Evolutionary conservation across 2,888 invertebrate species (phyloP), one percentile per base, ranked within the genome.

Genomic region (Zelleria hepariella): DNA sequence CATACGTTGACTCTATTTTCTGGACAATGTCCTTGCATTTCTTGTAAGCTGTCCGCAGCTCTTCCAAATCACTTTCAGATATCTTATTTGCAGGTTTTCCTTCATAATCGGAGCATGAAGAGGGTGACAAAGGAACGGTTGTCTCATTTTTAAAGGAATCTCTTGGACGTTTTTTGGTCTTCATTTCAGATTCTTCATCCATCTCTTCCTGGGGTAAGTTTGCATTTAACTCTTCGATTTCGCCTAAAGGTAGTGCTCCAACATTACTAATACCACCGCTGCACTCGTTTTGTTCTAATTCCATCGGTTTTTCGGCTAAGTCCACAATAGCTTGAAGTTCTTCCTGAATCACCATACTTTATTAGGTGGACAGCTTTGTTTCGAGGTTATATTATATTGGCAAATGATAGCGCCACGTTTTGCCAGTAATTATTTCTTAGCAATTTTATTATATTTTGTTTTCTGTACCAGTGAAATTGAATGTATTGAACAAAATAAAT

Each of bases 1-100:
- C 83, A 70, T 87, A 87, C 63, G 86, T 87, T 0, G 61, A 58
- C 67, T 87, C 85, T 25, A 88, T 83, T 64, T 75, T 86, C 15
- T 66, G 68, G 5, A 87, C 68, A 59, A 86, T 74, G 18, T 71
- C 66, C 71, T 80, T 82, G 63, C 86, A 86, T 58, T 80, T 78
- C 42, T 64, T 72, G 61, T 87, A 87, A 10, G 80, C 78, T 24
- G 65, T 65, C 67, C 65, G 75, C 3, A 87, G 63, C 63, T 87
- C 84, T 60, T 77, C 68, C 42, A 87, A 62, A 67, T 86, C 87
- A 61, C 68, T 70, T 60, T 67, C 24, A 62, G 6, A 81, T 75
- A 63, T 68, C 2, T 18, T 74, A 63, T 68, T 1, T 18, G 53
- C 26, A 25, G 27, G 2, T 52, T 59, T 25, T 23, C n/a, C 48